Evolutionary conservation across 2,113 vertebrate species (phyloP).

Genomic region (Acrocephalus kingi): DNA sequence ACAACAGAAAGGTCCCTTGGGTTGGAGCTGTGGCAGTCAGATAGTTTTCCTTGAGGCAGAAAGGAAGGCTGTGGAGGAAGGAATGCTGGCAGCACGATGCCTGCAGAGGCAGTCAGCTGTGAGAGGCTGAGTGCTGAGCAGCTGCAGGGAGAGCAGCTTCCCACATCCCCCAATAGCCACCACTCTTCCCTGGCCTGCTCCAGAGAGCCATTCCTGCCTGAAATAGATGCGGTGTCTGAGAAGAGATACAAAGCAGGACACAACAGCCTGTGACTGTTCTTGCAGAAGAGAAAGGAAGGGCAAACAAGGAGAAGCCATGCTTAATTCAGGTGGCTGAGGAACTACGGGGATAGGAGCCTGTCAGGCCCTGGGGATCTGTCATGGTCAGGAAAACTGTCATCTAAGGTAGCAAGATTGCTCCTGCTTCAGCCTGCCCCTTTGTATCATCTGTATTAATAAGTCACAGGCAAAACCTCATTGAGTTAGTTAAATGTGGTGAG

Average conservation of each 20-base stretch:
- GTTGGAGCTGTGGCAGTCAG: not conserved
- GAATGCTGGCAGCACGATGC: accelerated
- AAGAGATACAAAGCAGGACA: not conserved
- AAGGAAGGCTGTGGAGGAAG: not conserved
- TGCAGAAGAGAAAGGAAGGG: not conserved
- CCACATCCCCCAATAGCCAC: accelerated
- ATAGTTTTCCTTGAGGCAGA: not conserved
- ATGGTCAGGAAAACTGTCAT: not conserved
- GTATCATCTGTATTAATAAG: not conserved
- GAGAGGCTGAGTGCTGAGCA: not conserved
- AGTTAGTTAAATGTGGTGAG: not conserved
- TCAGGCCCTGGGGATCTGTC: not conserved
- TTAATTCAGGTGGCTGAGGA: not conserved
- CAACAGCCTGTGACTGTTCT: accelerated
- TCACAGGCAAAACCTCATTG: not conserved
- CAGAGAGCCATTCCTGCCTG: not conserved
- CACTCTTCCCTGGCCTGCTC: not conserved
- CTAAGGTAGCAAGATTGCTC: not conserved
- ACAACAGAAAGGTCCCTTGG: not conserved
- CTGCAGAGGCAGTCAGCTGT: not conserved
- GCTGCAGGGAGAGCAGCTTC: accelerated
- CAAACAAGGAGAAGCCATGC: not conserved
- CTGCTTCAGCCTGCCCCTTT: not conserved
- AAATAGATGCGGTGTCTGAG: accelerated
- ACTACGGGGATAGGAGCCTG: accelerated